Conservation (phyloP, 2,888 invertebrate species). For the Seira ritae region DNA sequence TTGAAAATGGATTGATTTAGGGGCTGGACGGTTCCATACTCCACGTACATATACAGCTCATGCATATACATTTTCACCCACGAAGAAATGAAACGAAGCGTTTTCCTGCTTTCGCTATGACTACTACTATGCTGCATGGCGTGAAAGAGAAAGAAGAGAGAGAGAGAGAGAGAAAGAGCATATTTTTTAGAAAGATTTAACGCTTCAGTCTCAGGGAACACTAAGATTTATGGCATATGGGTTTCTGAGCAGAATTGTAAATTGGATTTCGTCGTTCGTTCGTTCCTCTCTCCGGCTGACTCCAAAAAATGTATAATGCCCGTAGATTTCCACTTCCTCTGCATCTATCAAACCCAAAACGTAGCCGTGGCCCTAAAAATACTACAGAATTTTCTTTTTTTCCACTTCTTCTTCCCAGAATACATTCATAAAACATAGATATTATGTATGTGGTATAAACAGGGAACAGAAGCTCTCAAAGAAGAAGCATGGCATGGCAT, state of each 20-base stretch:
- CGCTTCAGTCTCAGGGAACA: slow-evolving; percentile 66
- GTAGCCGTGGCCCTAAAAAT: background rate
- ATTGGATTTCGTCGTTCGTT: slow-evolving; percentile 60
- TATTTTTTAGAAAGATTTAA: slow-evolving; percentile 66
- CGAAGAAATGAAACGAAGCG: slow-evolving; percentile 13
- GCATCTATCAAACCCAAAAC: background rate
- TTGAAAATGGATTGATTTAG: slow-evolving; percentile 65
- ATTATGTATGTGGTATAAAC: slow-evolving; percentile 27
- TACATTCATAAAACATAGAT: background rate
- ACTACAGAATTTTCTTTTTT: too few species aligned
- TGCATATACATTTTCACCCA: slow-evolving; percentile 25
- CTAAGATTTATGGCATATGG: slow-evolving; percentile 65
- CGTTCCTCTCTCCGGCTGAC: slow-evolving; percentile 53
- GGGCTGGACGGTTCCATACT: slow-evolving; percentile 64
- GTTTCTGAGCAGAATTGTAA: slow-evolving; percentile 66
- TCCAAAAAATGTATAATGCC: slow-evolving; percentile 51
- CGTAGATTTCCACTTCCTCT: too few species aligned
- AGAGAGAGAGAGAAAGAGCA: slow-evolving; percentile 48
- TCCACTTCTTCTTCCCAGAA: background rate
- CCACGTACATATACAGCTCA: slow-evolving; percentile 49
- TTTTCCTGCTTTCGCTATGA: slow-evolving; percentile 23
- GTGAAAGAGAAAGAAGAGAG: slow-evolving; percentile 23
- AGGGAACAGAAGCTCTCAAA: slow-evolving; percentile 26
- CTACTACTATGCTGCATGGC: background rate
- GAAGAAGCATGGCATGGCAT: slow-evolving; percentile 40